Base-by-base conservation (phyloP, 2,113 vertebrate genomes). In the Pseudopodoces humilis region DNA sequence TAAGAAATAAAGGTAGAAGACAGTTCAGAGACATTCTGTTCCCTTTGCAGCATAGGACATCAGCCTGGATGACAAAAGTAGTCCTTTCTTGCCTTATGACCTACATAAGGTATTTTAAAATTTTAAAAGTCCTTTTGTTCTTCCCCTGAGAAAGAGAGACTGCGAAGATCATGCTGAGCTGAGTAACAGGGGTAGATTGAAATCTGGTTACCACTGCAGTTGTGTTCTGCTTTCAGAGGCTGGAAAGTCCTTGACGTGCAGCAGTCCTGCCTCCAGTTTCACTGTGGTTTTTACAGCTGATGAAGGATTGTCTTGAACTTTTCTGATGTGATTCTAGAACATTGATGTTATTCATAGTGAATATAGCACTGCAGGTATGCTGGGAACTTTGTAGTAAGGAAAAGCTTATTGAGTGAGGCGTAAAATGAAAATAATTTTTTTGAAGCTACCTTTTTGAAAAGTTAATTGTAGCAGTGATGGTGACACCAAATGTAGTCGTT, bases 191-290 rank as follows among this genome's bases (percentile, higher is more conserved):
- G 78, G 35, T 55, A 96, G 95, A 97, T 80, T 68, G 77, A 56
- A 75, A 96, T 92, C 72, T 91, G 77, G 47, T 83, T 96, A 63
- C 74, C 58, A 3, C 79, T 77, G 88, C 71, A 94, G 59, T 86
- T 37, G 43, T 47, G 72, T 96, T 96, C 94, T 95, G 88, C 96
- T 95, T 94, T 97, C 93, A 93, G 94, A 62, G 62, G 12, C 94
- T 95, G 96, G 97, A 97, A 98, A 98, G 96, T 98, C 95, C 97
- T 96, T 95, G 94, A 96, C 37, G 67, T 93, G 93, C 92, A 90
- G 84, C 84, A 88, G 93, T 65, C 80, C 89, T 95, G 56, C 82
- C 91, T 95, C 90, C 78, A 71, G 83, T 95, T 93, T 85, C 71
- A 65, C 67, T 97, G 97, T 96, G 97, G 97, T 97, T 97, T 97